phyloP scores from a whole-genome alignment of 2,797 vertebrate species.

The Lepilemur ruficaudatus region DNA sequence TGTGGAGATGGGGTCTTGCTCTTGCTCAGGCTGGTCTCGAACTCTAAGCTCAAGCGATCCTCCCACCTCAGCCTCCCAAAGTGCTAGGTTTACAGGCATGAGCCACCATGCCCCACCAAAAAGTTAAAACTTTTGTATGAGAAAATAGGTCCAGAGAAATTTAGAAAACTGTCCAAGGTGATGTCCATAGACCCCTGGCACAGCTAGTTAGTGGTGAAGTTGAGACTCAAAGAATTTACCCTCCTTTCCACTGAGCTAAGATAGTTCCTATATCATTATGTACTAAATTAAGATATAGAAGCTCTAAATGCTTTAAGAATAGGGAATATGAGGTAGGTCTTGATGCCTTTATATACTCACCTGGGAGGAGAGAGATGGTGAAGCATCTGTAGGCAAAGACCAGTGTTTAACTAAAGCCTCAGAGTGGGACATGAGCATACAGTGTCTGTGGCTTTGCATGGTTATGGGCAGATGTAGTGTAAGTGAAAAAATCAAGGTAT shows the following conservation, averaged over 20 bases:
- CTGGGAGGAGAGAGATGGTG: background rate
- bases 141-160: background rate
- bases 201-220: background rate
- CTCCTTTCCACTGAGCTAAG: background rate
- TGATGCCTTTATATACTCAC: background rate
- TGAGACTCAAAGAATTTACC: background rate
- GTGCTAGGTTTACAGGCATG: background rate
- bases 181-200: background rate
- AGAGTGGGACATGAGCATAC: background rate
- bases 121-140: background rate
- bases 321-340: background rate
- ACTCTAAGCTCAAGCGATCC: background rate
- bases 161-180: background rate
- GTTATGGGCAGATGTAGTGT: background rate
- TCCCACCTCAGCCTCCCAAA: background rate
- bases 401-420: background rate
- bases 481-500: background rate
- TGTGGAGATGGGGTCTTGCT: too few relatives aligned
- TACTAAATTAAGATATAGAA: background rate
- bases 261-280: background rate
- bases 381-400: background rate
- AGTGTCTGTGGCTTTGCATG: background rate
- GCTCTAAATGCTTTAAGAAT: background rate
- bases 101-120: background rate
- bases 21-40: background rate